These are phyloP conservation scores for Brachionus rubens DNA, from an alignment of 1,140 invertebrate species.

Conservation along the genomic window DNA sequence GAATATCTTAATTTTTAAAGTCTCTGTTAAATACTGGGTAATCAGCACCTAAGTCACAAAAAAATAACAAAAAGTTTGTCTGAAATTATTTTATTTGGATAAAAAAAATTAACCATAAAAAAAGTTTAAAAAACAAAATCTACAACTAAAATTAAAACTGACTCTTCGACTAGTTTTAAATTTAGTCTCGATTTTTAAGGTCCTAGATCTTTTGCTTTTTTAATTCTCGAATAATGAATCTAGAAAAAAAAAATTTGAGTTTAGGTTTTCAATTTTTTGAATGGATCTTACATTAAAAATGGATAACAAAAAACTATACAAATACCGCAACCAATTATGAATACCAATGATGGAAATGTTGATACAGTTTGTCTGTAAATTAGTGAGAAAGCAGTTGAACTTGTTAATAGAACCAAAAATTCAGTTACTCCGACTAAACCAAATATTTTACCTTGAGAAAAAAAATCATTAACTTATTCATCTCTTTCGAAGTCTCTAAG, in stretches of 20 bases:
- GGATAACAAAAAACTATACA: slow-evolving; percentile 31
- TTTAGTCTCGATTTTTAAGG: background rate
- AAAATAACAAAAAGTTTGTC: too few relatives aligned
- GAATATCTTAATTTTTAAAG: too few relatives aligned
- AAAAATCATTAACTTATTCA: background rate
- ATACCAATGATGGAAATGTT: slow-evolving; percentile 19
- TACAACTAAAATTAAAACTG: background rate
- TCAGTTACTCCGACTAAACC: slow-evolving; percentile 27
- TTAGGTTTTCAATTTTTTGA: background rate
- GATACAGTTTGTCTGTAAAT: slow-evolving; percentile 41
- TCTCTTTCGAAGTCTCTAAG: background rate
- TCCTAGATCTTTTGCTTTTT: slow-evolving; percentile 18
- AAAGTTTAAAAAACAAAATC: background rate
- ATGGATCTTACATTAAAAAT: slow-evolving; percentile 40
- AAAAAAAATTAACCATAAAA: too few relatives aligned
- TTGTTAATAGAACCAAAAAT: slow-evolving; percentile 16
- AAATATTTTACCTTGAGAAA: slow-evolving; percentile 43
- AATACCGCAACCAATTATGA: slow-evolving; percentile 2
- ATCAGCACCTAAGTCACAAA: slow-evolving; percentile 9
- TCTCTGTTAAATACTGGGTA: background rate
- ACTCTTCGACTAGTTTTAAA: background rate
- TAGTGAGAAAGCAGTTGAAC: slow-evolving; percentile 23
- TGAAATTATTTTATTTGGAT: too few relatives aligned
- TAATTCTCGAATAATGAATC: slow-evolving; percentile 12
- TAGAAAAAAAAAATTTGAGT: background rate